These are phyloP conservation scores for Coronaproctus castanopsis DNA, from an alignment of 2,888 invertebrate genomes.

Conservation along the genomic window DNA sequence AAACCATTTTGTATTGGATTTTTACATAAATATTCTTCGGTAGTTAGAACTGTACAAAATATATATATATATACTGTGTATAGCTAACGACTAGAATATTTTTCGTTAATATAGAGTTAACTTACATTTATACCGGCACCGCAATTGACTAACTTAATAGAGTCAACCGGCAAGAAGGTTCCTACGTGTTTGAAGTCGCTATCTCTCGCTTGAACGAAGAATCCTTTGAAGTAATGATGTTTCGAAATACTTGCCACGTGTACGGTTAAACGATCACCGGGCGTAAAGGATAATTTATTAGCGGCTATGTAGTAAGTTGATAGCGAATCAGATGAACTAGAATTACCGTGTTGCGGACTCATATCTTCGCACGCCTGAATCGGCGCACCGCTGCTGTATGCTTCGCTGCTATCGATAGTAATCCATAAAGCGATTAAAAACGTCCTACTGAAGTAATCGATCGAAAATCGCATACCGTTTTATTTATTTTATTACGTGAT, in stretches of 20 bases:
- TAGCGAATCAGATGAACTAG: background rate
- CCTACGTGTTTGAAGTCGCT: constrained; percentile 40
- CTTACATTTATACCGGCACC: background rate
- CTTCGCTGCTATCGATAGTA: background rate
- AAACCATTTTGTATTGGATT: no score
- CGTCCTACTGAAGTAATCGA: background rate
- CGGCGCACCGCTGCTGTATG: constrained; percentile 35
- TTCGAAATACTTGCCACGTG: constrained; percentile 19
- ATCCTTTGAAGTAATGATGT: constrained; percentile 33
- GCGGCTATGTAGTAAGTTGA: constrained; percentile 10
- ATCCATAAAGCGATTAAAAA: background rate
- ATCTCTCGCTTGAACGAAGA: constrained; percentile 42
- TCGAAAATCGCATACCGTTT: no score
- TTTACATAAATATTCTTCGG: no score
- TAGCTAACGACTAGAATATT: no score
- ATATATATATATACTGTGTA: no score
- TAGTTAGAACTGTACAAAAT: no score
- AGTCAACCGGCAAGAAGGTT: constrained; percentile 34
- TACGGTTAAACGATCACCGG: constrained; percentile 5
- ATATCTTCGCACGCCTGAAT: constrained; percentile 40
- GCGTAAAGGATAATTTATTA: constrained; percentile 7
- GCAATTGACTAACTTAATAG: constrained; percentile 29
- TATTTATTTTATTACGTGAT: no score
- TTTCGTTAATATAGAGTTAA: no score
- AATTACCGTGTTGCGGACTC: constrained; percentile 40